phyloP scores from a whole-genome alignment of 2,888 invertebrate species.

The Drosophila melanosoma region DNA sequence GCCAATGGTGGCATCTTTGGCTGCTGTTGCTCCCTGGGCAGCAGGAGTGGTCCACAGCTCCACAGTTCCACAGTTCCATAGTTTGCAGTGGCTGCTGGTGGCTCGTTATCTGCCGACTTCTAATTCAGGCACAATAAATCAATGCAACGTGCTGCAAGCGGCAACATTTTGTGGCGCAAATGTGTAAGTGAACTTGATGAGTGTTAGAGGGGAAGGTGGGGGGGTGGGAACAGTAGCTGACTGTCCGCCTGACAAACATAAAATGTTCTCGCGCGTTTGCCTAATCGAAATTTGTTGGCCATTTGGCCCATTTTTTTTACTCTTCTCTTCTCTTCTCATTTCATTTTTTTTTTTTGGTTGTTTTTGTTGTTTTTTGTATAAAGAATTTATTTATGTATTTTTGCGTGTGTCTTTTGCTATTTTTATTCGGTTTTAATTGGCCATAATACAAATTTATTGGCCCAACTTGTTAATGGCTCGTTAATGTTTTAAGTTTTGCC shows the following conservation, averaged over 20 bases:
- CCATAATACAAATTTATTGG: conserved; percentile 78
- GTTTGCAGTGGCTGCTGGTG: conserved; percentile 32
- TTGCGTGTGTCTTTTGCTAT: conserved; percentile 29
- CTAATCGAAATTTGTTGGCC: conserved; percentile 80
- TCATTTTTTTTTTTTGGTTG: conserved; percentile 8
- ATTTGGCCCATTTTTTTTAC: conserved; percentile 67
- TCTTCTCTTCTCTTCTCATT: conserved; percentile 7
- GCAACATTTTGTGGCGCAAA: conserved; percentile 78
- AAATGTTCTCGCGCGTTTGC: conserved; percentile 66
- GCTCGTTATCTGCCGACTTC: conserved; percentile 81
- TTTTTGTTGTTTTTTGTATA: conserved; percentile 40
- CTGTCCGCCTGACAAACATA: conserved; percentile 63
- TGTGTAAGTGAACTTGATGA: conserved; percentile 79
- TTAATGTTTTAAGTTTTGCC: conserved; percentile 71
- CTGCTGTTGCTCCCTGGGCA: conserved; percentile 18
- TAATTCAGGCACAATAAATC: conserved; percentile 79
- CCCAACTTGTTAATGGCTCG: conserved; percentile 78
- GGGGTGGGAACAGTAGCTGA: background rate
- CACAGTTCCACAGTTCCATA: conserved; percentile 13
- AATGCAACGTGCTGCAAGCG: conserved; percentile 78
- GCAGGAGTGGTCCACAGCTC: conserved; percentile 22
- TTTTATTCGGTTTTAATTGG: conserved; percentile 79
- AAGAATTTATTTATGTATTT: conserved; percentile 53
- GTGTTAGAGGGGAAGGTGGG: conserved; percentile 23
- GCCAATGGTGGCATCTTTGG: conserved; percentile 44